Percentiles rank a stretch among this genome's conserved stretches.
phyloP scores from a whole-genome alignment of 2,888 invertebrate species.

The Petrolisthes cinctipes region DNA sequence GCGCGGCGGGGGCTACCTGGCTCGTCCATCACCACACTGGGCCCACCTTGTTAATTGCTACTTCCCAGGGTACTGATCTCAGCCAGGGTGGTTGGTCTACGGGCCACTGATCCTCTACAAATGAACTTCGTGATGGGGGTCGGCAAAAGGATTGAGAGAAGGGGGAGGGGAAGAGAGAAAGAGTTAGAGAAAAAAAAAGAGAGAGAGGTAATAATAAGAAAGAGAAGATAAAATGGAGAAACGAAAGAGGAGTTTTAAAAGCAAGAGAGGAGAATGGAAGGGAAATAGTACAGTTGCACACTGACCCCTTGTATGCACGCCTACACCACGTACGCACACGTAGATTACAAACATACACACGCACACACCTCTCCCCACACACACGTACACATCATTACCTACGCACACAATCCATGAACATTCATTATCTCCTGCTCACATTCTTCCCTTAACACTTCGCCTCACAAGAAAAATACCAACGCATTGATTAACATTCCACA shows the following conservation, averaged over 20 bases:
- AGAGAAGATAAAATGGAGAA: too few relatives aligned
- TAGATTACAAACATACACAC: background rate
- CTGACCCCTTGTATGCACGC: too few relatives aligned
- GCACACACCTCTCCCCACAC: background rate
- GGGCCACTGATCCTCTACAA: slow-evolving; percentile 31
- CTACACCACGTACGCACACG: background rate
- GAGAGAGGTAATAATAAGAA: too few relatives aligned
- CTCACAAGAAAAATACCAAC: too few relatives aligned
- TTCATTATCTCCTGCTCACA: too few relatives aligned
- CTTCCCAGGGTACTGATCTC: slow-evolving; percentile 24
- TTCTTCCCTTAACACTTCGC: too few relatives aligned
- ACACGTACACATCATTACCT: background rate
- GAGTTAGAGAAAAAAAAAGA: too few relatives aligned
- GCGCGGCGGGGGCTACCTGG: background rate
- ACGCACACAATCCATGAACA: too few relatives aligned
- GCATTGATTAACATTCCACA: too few relatives aligned
- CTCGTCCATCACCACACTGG: slow-evolving; percentile 40
- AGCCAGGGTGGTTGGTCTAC: slow-evolving; percentile 28
- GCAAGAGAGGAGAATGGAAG: too few relatives aligned
- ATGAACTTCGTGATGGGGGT: slow-evolving; percentile 28
- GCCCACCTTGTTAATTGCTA: slow-evolving; percentile 38
- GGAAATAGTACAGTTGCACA: too few relatives aligned
- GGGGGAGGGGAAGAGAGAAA: background rate
- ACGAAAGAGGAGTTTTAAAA: too few relatives aligned
- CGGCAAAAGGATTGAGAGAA: background rate